Conservation (phyloP, 2,888 invertebrate species). For the Siphonodentalium dalli region DNA sequence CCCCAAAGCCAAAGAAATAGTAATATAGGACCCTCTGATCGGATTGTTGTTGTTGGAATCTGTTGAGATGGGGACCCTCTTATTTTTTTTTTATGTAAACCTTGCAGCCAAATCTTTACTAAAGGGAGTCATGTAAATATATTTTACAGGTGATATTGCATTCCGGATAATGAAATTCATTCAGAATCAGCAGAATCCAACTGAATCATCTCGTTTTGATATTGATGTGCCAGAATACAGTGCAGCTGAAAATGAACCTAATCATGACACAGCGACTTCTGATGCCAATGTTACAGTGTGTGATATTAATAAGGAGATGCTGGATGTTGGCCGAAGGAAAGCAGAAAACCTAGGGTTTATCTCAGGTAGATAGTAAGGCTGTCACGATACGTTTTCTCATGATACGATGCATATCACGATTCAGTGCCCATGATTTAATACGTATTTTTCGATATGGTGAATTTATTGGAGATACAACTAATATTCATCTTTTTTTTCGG, state of each 20-base stretch:
- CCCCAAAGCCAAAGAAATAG: no score
- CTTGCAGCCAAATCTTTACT: no score
- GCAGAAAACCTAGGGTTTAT: constrained; percentile 72
- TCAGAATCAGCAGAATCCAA: constrained; percentile 16
- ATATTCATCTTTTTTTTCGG: background rate
- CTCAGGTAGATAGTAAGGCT: constrained; percentile 20
- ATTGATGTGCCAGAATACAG: constrained; percentile 28
- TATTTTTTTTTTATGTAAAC: no score
- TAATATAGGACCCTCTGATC: no score
- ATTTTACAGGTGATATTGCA: constrained; percentile 82
- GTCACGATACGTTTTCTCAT: no score
- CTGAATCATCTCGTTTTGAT: constrained; percentile 18
- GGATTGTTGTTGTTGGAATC: no score
- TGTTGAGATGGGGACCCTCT: no score
- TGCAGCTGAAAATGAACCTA: constrained; percentile 13
- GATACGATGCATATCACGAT: no score
- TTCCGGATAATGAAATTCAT: constrained; percentile 76
- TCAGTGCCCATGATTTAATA: no score
- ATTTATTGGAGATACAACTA: background rate
- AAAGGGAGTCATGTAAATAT: background rate
- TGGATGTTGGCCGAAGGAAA: constrained; percentile 85
- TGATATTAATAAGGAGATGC: constrained; percentile 92
- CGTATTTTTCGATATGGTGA: background rate
- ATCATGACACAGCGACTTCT: constrained; percentile 11
- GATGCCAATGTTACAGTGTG: constrained; percentile 67